A percentile compares a stretch with the other conserved stretches of the same genome.
Conservation (phyloP, 2,888 invertebrate genomes). For the Chorisops tibialis region DNA sequence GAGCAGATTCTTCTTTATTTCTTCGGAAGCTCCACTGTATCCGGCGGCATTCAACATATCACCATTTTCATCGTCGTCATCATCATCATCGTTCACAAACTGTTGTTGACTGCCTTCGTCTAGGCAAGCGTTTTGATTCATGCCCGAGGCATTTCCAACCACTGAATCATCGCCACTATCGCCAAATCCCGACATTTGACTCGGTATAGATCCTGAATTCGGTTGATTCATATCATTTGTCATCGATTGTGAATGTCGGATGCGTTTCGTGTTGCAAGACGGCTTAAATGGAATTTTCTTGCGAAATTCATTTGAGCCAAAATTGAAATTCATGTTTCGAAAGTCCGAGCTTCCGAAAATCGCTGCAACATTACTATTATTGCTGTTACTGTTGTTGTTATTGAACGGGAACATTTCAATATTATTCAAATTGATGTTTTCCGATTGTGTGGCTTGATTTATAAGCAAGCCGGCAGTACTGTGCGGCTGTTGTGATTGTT, state of each 20-base stretch:
- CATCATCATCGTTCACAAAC: slow-evolving; percentile 12
- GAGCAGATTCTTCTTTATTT: slow-evolving; percentile 49
- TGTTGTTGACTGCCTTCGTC: slow-evolving; percentile 3
- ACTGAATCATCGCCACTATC: neutral
- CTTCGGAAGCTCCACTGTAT: slow-evolving; percentile 43
- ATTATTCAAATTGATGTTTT: slow-evolving; percentile 23
- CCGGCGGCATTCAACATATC: slow-evolving; percentile 14
- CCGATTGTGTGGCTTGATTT: slow-evolving; percentile 12
- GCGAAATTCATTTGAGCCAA: slow-evolving; percentile 45
- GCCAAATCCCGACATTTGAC: neutral
- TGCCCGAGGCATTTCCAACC: neutral
- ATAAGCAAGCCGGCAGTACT: neutral
- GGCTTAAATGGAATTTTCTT: slow-evolving; percentile 44
- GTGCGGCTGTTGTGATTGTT: neutral
- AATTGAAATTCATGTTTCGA: slow-evolving; percentile 48
- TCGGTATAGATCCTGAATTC: slow-evolving; percentile 11
- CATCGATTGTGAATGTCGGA: slow-evolving; percentile 33
- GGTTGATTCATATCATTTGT: slow-evolving; percentile 17
- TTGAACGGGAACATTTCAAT: neutral
- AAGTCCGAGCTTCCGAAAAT: slow-evolving; percentile 34
- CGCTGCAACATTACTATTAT: slow-evolving; percentile 24
- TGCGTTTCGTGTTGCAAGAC: slow-evolving; percentile 34
- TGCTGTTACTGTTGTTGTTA: slow-evolving; percentile 10
- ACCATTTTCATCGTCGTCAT: slow-evolving; percentile 24
- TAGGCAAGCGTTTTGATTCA: neutral